Base-by-base conservation (phyloP, 2,113 vertebrate species). In the Tragulus kanchil region DNA sequence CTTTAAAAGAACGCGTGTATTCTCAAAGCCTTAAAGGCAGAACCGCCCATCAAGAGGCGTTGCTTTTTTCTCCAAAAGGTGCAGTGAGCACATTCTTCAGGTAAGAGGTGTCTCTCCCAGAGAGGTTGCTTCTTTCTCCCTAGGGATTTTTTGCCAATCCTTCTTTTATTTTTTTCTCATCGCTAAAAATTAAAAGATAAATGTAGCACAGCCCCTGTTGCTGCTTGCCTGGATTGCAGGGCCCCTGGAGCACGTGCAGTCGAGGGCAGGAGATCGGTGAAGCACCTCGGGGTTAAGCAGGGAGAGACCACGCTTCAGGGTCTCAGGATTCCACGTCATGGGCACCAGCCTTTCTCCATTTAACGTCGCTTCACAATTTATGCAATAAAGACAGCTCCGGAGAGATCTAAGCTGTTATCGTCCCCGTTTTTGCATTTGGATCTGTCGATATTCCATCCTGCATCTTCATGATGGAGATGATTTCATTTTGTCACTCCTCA, bases 341-440 rank as follows among this genome's bases (percentile, higher is more conserved):
- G 82, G 50, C 9, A 31, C 6, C 28, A 59, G 64, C 92, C 10
- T 61, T 89, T 67, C 61, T 86, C 54, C 61, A n/a, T 26, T 64
- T 65, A 84, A 65, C 78, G 36, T 36, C 52, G 85, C 59, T 73
- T 92, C 50, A 48, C 82, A 61, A 21, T 67, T 71, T 6, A 10
- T 52, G 73, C 85, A 58, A 19, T 61, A 67, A 85, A 93, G 90
- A 78, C 42, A 64, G 75, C 84, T 85, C 71, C 36, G 45, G 52
- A 31, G 75, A 84, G 50, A n/a, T 45, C 77, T n/a, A 73, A 84
- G 83, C 87, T 82, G 12, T 85, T 58, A 42, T 31, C 95, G 42
- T 79, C 48, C 62, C 71, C 21, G 42, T 84, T 19, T 97, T 77
- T 69, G 36, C 26, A 26, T 92, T n/a, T 90, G 78, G 64, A 79